A percentile compares a stretch with the other conserved stretches of the same genome.
These are phyloP conservation scores for Tachystola acroxantha DNA, from an alignment of 2,888 invertebrate species.

Conservation along the genomic window DNA sequence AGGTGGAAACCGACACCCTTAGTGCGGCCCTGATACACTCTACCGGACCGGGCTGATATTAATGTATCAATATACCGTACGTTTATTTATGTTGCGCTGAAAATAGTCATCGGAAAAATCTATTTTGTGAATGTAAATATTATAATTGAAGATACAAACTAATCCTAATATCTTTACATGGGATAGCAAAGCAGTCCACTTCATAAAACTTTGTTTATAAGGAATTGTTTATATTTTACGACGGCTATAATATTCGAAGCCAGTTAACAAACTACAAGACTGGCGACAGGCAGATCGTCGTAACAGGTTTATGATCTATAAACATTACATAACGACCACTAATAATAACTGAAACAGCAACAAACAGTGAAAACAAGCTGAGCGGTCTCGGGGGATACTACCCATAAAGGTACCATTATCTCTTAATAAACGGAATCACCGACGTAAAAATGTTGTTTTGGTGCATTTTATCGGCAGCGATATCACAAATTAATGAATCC, in stretches of 20 bases:
- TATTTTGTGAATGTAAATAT: too few species aligned
- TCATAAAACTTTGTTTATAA: slow-evolving; percentile 56
- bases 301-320: slow-evolving; percentile 70
- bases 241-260: slow-evolving; percentile 56
- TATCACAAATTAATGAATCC: slow-evolving; percentile 52
- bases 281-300: slow-evolving; percentile 67
- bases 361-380: slow-evolving; percentile 70
- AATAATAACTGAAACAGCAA: slow-evolving; percentile 75
- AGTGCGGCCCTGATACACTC: too few species aligned
- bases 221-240: slow-evolving; percentile 67
- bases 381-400: slow-evolving; percentile 53
- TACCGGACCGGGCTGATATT: too few species aligned
- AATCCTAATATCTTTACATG: slow-evolving; percentile 21
- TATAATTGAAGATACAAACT: too few species aligned
- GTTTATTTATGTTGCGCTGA: too few species aligned
- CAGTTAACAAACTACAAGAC: slow-evolving; percentile 62
- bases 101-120: too few species aligned
- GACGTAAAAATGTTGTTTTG: slow-evolving; percentile 63
- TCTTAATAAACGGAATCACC: slow-evolving; percentile 69
- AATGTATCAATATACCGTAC: too few species aligned
- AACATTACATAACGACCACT: slow-evolving; percentile 73
- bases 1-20: too few species aligned
- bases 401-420: slow-evolving; percentile 75
- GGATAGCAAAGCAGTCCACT: slow-evolving; percentile 32
- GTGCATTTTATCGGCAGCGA: slow-evolving; percentile 52